Base-by-base conservation (phyloP, 2,113 vertebrate genomes). In the Empidonax traillii region DNA sequence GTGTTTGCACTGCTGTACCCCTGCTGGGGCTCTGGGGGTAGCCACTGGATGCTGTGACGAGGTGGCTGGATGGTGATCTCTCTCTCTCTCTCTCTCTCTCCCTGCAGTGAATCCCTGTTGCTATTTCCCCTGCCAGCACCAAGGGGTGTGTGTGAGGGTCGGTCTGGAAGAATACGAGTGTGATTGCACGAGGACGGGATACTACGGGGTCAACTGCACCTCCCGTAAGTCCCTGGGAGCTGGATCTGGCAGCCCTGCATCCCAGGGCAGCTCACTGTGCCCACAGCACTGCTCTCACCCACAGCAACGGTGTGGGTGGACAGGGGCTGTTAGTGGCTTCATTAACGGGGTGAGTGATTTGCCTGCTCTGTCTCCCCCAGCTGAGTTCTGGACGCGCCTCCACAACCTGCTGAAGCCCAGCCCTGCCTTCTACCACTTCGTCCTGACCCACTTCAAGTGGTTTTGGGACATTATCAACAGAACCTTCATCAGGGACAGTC, bases 71-170 rank as follows among this genome's bases (percentile, higher is more conserved):
- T 10, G 53, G 31, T 87, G 87, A 95, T 6, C 0, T 30, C 11
- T 94, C 91, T 2, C n/a, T 71, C 41, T 46, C 16, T 79, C 25
- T 23, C 51, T 47, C 14, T 73, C 80, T 85, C 47, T 55, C 61
- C 22, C 81, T 2, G 5, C 98, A 99, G 99, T 98, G 96, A 99
- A 99, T 69, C 99, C 99, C 22, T 99, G 99, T n/a, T 99, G 99
- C 95, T 98, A 97, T 95, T 99, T 98, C 87, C 99, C 99, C 1
- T 99, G 99, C 89, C 98, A 99, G 96, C 97, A 99, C 98, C 97
- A 97, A 85, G 99, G 99, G 2, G 88, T 99, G 83, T 99, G 99
- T 30, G 93, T 99, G 87, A 98, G 98, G 69, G 98, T 98, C 3
- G 98, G 98, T 44, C 55, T 92, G 37, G 95, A 96, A 15, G 24